Conservation (phyloP, 2,113 vertebrate species). For the Centropus bengalensis region DNA sequence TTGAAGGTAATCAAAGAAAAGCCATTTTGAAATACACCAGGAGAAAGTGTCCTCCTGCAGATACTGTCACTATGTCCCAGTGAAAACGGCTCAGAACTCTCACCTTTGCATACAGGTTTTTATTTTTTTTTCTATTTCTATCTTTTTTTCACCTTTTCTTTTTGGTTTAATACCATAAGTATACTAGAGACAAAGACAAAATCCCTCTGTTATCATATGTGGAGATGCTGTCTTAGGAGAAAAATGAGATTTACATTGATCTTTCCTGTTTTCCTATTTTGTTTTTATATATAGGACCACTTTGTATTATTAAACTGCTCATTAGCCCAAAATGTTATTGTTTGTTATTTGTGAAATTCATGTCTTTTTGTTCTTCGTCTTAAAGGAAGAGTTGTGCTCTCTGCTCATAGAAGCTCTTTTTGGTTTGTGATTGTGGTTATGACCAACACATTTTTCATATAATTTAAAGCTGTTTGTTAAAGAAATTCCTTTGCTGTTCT, state of each 20-base stretch:
- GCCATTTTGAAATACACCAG: not conserved
- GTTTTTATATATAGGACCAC: not conserved
- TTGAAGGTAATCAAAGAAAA: not conserved
- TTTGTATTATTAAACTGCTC: not conserved
- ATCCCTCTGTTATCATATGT: not conserved
- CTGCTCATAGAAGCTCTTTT: not conserved
- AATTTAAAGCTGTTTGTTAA: not conserved
- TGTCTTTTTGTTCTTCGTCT: not conserved
- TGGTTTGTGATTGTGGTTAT: not conserved
- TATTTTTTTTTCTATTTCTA: not conserved
- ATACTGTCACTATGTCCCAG: not conserved
- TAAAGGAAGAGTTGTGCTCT: not conserved
- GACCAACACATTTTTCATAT: not conserved
- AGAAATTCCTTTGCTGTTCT: not conserved
- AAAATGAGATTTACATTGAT: not conserved
- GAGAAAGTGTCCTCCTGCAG: not conserved
- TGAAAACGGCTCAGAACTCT: not conserved
- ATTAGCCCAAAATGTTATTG: not conserved
- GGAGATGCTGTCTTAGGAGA: not conserved
- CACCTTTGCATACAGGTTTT: not conserved
- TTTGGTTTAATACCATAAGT: not conserved
- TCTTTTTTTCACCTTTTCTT: not conserved
- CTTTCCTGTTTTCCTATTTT: no score
- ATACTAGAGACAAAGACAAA: not conserved
- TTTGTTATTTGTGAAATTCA: not conserved